These are phyloP conservation scores for Polypedilum pembai DNA, from an alignment of 1,140 invertebrate genomes.

Conservation along the genomic window DNA sequence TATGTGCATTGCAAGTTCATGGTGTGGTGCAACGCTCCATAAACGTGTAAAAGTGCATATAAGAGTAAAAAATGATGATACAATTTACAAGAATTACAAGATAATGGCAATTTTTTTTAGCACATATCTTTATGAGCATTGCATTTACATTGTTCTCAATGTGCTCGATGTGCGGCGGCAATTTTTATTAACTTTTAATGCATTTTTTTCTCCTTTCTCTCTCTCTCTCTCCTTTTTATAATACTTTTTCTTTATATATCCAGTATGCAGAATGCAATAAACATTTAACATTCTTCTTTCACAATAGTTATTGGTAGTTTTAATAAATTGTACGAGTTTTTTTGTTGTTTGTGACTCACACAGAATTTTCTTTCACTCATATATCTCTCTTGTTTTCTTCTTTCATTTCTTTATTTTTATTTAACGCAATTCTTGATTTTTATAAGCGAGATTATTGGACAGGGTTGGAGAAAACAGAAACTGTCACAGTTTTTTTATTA, in stretches of 20 bases:
- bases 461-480: too few species aligned
- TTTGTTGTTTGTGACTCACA: not conserved
- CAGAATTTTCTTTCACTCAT: not conserved
- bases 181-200: slow-evolving; percentile 14
- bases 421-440: too few species aligned
- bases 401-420: not conserved
- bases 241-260: not conserved
- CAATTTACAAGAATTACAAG: slow-evolving; percentile 18
- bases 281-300: slow-evolving; percentile 14
- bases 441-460: too few species aligned
- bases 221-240: slow-evolving; percentile 5
- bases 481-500: too few species aligned
- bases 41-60: slow-evolving; percentile 12
- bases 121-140: slow-evolving; percentile 18
- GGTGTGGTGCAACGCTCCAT: slow-evolving; percentile 3
- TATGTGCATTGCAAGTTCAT: slow-evolving; percentile 5
- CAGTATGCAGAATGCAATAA: not conserved
- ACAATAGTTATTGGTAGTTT: slow-evolving; percentile 18
- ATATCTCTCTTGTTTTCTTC: not conserved
- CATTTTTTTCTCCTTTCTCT: not conserved
- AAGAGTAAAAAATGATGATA: slow-evolving; percentile 19
- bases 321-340: slow-evolving; percentile 2
- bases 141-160: slow-evolving; percentile 17
- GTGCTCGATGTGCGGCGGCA: slow-evolving; percentile 8
- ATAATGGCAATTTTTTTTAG: slow-evolving; percentile 17